A percentile compares a stretch with the other conserved stretches of the same genome.
Conservation (phyloP, 2,797 vertebrate genomes). For the Ceryle rudis region DNA sequence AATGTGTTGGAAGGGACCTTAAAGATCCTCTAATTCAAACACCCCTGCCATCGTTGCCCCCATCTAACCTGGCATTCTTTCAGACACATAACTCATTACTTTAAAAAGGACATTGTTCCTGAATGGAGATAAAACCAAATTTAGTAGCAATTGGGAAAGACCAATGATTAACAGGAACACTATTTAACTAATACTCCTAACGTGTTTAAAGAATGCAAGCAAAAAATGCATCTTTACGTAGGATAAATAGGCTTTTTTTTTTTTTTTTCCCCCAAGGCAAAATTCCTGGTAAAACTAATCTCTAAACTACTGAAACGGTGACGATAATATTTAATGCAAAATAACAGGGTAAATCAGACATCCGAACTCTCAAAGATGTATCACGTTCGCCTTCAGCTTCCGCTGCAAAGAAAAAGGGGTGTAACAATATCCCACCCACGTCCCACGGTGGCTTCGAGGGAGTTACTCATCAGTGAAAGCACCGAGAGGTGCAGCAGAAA, state of each 20-base stretch:
- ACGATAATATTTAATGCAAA: background rate
- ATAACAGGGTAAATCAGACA: fast-evolving
- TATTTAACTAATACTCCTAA: conserved; percentile 25
- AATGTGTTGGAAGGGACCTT: background rate
- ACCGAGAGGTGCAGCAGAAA: background rate
- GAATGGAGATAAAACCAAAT: background rate
- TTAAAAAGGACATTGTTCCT: background rate
- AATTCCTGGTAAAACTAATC: conserved; percentile 18
- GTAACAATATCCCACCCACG: background rate
- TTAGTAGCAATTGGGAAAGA: background rate
- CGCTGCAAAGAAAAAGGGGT: fast-evolving
- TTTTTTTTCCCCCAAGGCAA: background rate
- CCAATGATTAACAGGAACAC: background rate
- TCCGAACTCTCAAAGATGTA: fast-evolving
- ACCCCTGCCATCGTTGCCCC: no score
- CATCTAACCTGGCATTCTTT: background rate
- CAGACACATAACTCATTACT: background rate
- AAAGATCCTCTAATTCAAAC: background rate
- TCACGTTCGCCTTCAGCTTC: background rate
- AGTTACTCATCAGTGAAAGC: background rate
- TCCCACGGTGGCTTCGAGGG: background rate
- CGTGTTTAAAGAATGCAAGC: conserved; percentile 37
- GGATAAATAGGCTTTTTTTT: background rate
- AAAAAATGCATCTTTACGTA: conserved; percentile 1
- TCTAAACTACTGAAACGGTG: conserved; percentile 57